Conservation (phyloP, 2,113 vertebrate genomes). For the Pelusios castaneus region DNA sequence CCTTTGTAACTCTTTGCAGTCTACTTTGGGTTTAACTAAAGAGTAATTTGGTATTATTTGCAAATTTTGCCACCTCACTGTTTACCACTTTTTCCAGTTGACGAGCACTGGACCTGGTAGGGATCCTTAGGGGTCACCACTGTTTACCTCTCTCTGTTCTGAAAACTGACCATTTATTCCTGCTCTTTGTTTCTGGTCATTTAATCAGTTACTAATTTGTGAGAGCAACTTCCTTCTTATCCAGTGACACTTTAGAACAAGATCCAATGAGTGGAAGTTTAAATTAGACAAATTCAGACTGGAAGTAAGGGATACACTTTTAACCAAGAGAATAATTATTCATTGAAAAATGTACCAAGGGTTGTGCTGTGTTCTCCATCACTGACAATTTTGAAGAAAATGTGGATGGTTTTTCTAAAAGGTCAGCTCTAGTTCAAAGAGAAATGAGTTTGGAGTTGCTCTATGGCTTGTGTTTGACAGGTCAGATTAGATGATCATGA, state of each 20-base stretch:
- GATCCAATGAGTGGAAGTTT: neutral
- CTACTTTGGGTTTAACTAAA: no score
- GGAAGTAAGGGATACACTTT: neutral
- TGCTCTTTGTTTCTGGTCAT: neutral
- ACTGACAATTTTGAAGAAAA: fast-evolving
- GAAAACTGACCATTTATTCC: neutral
- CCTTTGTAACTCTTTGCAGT: no score
- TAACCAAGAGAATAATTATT: neutral
- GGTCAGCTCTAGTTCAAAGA: neutral
- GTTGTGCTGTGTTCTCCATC: neutral
- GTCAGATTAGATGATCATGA: fast-evolving
- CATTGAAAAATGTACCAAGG: neutral
- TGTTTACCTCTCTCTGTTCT: neutral
- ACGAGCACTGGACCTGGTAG: no score
- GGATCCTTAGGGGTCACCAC: no score
- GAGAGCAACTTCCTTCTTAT: neutral
- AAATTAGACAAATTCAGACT: neutral
- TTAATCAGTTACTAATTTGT: neutral
- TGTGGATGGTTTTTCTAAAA: neutral
- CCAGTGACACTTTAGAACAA: neutral
- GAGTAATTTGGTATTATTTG: no score
- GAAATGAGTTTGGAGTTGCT: neutral
- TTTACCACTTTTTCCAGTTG: no score
- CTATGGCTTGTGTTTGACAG: neutral
- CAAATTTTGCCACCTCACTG: no score